Percentiles rank a stretch among this genome's conserved stretches.
These are phyloP conservation scores for Empidonax alnorum DNA, from an alignment of 2,113 vertebrate genomes.

Conservation along the genomic window DNA sequence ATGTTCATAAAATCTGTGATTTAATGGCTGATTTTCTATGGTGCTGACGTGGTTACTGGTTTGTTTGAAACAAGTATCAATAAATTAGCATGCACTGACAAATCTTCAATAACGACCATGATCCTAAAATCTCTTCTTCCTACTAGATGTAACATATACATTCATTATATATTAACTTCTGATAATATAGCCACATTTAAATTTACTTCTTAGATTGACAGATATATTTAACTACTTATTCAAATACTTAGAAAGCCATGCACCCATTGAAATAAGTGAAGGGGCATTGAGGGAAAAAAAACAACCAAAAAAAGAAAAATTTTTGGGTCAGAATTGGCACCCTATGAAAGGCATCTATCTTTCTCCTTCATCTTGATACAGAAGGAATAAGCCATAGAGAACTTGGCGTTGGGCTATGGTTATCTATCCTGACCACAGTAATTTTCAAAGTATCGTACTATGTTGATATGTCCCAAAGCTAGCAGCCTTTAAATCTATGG, in stretches of 20 bases:
- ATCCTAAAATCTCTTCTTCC: neutral
- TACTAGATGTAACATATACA: neutral
- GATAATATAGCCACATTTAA: neutral
- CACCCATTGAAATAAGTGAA: neutral
- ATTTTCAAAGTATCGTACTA: neutral
- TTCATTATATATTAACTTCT: neutral
- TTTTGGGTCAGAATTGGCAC: neutral
- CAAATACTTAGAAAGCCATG: neutral
- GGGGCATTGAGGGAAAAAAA: neutral
- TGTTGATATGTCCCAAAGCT: neutral
- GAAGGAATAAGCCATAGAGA: neutral
- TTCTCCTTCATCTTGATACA: neutral
- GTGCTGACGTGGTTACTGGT: neutral
- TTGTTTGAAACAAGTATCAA: neutral
- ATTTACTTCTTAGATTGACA: neutral
- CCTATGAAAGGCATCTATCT: neutral
- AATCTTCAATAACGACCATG: neutral
- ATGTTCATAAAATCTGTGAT: neutral
- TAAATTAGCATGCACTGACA: neutral
- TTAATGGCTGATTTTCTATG: neutral
- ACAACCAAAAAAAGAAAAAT: neutral
- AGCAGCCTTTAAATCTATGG: neutral
- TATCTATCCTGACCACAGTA: neutral
- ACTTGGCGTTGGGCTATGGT: neutral
- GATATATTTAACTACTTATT: neutral